Evolutionary conservation across 2,888 invertebrate genomes (phyloP), one percentile per base, ranked within the genome.

Genomic region (Xylophagus ater): DNA sequence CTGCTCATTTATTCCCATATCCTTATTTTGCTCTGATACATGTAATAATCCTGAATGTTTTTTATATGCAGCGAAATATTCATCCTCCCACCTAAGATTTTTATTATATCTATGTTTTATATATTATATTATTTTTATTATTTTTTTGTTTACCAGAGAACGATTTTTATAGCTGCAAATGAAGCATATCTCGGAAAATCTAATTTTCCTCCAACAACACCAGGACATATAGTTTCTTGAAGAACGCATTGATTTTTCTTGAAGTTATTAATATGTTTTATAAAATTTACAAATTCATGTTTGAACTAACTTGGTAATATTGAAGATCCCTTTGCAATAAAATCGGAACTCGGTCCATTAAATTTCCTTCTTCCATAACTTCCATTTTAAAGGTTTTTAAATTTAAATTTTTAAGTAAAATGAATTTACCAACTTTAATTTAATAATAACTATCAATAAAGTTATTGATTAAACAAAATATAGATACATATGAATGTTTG

Each of bases 321-420:
- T 83, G 81, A 64, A 84, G 71, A 62, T 87, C 86, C 41, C 86
- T 68, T 65, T 86, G 83, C 42, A 87, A 69, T 34, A 87, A 67
- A 52, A 87, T 84, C 47, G 81, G 78, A 48, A 87, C 83, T 49
- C 85, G 74, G 61, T 87, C 86, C 76, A 86, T 84, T 62, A 87
- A 75, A 72, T 86, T 86, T 13, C 86, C 86, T 73, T 87, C 86
- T 74, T 87, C 86, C 69, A 87, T 85, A 29, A 87, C 81, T 66
- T 86, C 86, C 86, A 85, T 86, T 44, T 55, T 49, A 20, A 30
- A 17, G 20, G 34, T 35, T 42, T 35, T 40, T 14, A 4, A 25
- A 5, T 12, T 19, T 25, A 14, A 14, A 7, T 30, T 30, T 25
- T 4, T 25, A n/a, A 25, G n/a, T 21, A 21, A 24, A 24, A 24